Base-by-base conservation (phyloP, 2,888 invertebrate genomes). In the Cotesia congregata region DNA sequence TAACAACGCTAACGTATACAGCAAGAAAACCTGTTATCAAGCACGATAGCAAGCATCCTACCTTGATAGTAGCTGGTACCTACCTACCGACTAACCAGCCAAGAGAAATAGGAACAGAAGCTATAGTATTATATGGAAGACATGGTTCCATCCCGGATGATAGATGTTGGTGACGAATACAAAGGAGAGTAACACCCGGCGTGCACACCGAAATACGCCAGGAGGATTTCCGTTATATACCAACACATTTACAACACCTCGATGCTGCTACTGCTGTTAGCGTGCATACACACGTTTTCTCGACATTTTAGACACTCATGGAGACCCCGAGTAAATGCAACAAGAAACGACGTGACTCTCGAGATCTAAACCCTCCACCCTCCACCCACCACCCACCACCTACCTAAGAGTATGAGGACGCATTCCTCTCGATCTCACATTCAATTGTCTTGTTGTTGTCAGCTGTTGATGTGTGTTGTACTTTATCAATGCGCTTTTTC, bases 141-240 rank as follows among this genome's bases (percentile, higher is more conserved):
- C 81, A 79, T 72, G 79, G 83, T 82, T 82, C 84, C 82, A 82
- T 83, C 80, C 82, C 75, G 70, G 77, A 83, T 85, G 84, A 84
- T 85, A 83, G 84, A 85, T 85, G 83, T 82, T 76, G 79, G 50
- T 50, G 50, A 50, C 81, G 80, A 82, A 83, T 83, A 82, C 80
- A 77, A 75, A 15, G 74, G 67, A 50, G 50, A 50, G 50, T 67
- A 68, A 30, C 50, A 9, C 68, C 70, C 38, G 39, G 70, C 67
- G 76, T 74, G 72, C 68, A 75, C 73, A 30, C 41, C 59, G 60
- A 41, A 30, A 69, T 70, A 62, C 73, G 40, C 77, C 72, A 77
- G 77, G 76, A 50, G 50, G 50, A 50, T 50, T 50, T 50, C 50
- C 50, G 7, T 50, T 9, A 12, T 50, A 50, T 50, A 50, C 50